phyloP scores from a whole-genome alignment of 2,113 vertebrate genomes.

The Naja naja region DNA sequence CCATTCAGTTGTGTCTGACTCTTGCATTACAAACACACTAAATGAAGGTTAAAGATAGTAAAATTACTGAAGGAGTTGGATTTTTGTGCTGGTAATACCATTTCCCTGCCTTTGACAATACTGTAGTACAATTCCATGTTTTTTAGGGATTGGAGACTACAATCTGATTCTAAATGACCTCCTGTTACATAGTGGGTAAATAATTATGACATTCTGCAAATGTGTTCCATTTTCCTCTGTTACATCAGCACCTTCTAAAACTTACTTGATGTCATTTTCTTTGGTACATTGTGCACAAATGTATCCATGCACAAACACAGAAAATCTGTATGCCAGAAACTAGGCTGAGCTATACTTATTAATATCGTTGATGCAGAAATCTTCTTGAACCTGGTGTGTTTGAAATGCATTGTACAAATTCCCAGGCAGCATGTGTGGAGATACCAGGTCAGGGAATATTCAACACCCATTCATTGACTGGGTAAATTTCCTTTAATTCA shows the following conservation, averaged over 20 bases:
- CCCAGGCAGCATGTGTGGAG: background rate
- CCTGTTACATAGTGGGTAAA: slow-evolving; percentile 23
- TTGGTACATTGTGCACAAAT: slow-evolving; percentile 7
- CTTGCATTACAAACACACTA: background rate
- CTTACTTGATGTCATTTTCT: slow-evolving; percentile 38
- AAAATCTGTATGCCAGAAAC: slow-evolving; percentile 63
- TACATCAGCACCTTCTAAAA: slow-evolving; percentile 10
- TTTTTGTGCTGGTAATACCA: background rate
- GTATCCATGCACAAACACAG: slow-evolving; percentile 56
- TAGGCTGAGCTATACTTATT: slow-evolving; percentile 35
- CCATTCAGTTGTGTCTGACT: background rate
- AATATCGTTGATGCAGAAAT: background rate
- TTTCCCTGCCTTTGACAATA: background rate
- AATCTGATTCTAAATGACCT: background rate
- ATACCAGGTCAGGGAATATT: background rate
- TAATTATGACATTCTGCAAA: slow-evolving; percentile 15
- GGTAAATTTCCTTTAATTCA: slow-evolving; percentile 6
- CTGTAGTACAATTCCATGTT: background rate
- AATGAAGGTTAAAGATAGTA: slow-evolving; percentile 3
- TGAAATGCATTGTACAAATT: background rate
- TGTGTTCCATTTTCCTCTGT: slow-evolving; percentile 4
- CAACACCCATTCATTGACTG: background rate
- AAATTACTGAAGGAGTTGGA: background rate
- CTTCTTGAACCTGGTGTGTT: background rate
- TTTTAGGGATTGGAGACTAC: background rate